Evolutionary conservation across 2,113 vertebrate genomes (phyloP), one percentile per base, ranked within the genome.

Genomic region (Petroica traversi): DNA sequence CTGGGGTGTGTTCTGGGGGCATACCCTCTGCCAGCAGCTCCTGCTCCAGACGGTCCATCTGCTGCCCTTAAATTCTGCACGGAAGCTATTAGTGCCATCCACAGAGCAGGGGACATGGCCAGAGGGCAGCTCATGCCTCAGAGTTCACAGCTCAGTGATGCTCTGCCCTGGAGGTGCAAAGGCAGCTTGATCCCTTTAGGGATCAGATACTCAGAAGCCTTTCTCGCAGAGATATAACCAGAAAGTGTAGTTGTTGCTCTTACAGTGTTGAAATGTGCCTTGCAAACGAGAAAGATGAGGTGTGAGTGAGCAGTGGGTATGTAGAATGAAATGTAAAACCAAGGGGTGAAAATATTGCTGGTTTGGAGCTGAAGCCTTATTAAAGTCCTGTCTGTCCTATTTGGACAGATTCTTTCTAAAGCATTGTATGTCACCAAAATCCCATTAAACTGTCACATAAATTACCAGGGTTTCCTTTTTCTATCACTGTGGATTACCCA

Each of bases 391-490:
- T 90, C 97, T 97, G 93, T 96, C 94, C 95, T 93, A 89, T 87
- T 97, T 94, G 95, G 95, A 94, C 78, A 93, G 96, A 97, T 95
- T 96, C 82, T 96, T 96, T 94, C 95, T 96, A 97, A 97, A 97
- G 97, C 97, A 97, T 88, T 72, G 3, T 94, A 61, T 97, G 97
- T 98, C 97, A 97, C 85, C 72, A 91, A 96, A 98, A 96, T 88
- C 93, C 96, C 92, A 97, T 98, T 98, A 97, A 97, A 97, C 96
- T 97, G 97, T 97, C 97, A 97, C 95, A 97, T 97, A 97, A 97
- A 98, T 98, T 97, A 97, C 94, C 89, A 88, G 85, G 92, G 93
- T 97, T 97, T 97, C 97, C 96, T 95, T 97, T 94, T 97, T 93
- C 95, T 93, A 75, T 98, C 97, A 92, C 23, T 93, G 85, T 90